Conservation (phyloP, 23 tunicate genomes). For the Botrylloides violaceus region DNA sequence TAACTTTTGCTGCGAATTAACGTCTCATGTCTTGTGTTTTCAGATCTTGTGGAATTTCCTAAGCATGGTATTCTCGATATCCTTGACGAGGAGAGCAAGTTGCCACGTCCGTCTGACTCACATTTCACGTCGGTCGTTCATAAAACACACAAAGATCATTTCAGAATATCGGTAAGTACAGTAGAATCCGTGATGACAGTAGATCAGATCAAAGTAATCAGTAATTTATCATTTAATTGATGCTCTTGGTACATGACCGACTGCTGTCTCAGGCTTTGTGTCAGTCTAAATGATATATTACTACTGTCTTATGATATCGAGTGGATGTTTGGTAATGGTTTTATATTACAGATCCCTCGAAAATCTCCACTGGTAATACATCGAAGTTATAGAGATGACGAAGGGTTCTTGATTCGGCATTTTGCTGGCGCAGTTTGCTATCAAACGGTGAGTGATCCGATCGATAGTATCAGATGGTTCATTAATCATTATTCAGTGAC, state of each 20-base stretch:
- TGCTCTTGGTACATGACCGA: background rate
- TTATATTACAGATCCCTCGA: constrained; percentile 59
- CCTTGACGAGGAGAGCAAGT: constrained; percentile 86
- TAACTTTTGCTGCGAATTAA: too few relatives aligned
- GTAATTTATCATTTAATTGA: background rate
- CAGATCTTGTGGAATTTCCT: constrained; percentile 81
- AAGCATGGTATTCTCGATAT: constrained; percentile 86
- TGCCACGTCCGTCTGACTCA: constrained; percentile 58
- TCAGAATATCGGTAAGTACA: constrained; percentile 61
- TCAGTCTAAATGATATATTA: background rate
- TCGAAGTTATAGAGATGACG: constrained; percentile 75
- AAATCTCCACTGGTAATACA: constrained; percentile 81
- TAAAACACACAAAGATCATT: constrained; percentile 63
- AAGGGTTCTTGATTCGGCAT: constrained; percentile 90
- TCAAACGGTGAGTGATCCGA: constrained; percentile 63
- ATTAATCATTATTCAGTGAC: too few relatives aligned
- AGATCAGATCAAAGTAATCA: constrained; percentile 8
- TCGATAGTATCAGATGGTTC: too few relatives aligned
- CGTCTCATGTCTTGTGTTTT: too few relatives aligned
- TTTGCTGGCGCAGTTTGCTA: constrained; percentile 99
- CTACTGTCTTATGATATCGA: background rate
- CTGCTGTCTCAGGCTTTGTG: background rate
- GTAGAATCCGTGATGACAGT: background rate
- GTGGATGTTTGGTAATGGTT: background rate
- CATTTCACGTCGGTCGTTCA: constrained; percentile 75